Evolutionary conservation across 2,888 invertebrate genomes (phyloP), one percentile per base, ranked within the genome.

Genomic region (Limenitis camilla): DNA sequence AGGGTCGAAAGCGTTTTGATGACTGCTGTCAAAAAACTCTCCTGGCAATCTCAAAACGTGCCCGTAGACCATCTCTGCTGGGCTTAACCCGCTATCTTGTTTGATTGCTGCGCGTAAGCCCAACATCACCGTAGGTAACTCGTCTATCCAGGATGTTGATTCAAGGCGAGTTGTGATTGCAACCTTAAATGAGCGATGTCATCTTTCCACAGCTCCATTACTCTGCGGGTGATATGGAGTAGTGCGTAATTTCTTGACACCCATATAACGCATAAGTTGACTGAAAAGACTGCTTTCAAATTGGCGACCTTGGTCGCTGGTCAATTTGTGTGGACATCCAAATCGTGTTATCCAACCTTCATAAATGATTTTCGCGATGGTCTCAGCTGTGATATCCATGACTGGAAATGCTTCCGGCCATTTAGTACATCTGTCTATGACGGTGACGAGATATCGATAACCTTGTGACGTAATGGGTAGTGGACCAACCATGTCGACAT

Each of bases 271-370:
- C 52, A 60, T 33, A 9, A 61, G 40, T 8, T 72, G 49, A 0
- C 62, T 64, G 50, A 63, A 55, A 38, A 73, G 69, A 4, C 63
- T 60, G 2, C 72, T 73, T 28, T 74, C 64, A 32, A 63, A 63
- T 35, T 61, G 61, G 0, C 59, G 48, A 4, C 59, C 58, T 33
- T 56, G 52, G 33, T 53, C 58, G 28, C 44, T 53, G 0, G 53
- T 56, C 28, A 56, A 19, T 9, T 32, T 42, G 8, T 40, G 27
- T 8, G 51, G 55, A 33, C 46, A 50, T 28, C 55, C 58, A 10
- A 48, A 58, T 8, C 55, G 47, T 3, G 49, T 35, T n/a, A 64
- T 58, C 62, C 64, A 64, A 7, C 50, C 44, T 0, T 56, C 52
- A 39, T 61, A 60, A 1, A 62, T 9, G 1, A 32, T 38, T 33